Evolutionary conservation across 1,140 invertebrate genomes (phyloP).

Genomic region (Drosophila ironensis): DNA sequence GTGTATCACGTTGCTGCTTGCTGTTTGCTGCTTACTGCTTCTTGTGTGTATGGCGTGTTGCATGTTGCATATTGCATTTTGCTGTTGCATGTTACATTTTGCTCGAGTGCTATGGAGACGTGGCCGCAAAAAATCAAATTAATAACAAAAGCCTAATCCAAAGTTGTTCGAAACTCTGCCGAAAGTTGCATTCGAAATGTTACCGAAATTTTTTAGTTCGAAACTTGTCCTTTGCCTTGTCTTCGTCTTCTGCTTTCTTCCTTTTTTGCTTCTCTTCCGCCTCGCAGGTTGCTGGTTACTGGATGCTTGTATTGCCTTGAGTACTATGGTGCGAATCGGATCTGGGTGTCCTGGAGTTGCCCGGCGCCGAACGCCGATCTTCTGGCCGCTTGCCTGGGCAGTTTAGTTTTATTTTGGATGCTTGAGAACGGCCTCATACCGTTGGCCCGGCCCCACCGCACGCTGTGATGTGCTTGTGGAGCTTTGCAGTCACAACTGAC

Average conservation of each 20-base stretch:
- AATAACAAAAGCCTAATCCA: slow-evolving; percentile 75
- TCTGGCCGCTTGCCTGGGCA: slow-evolving; percentile 25
- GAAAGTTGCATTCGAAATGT: slow-evolving; percentile 75
- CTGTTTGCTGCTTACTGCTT: slow-evolving; percentile 47
- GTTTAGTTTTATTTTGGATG: slow-evolving; percentile 70
- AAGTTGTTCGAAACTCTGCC: slow-evolving; percentile 77
- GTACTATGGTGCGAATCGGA: slow-evolving; percentile 77
- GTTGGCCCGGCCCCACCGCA: slow-evolving; percentile 22
- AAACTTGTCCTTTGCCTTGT: slow-evolving; percentile 71
- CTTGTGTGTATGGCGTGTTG: slow-evolving; percentile 20
- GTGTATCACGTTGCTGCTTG: slow-evolving; percentile 75
- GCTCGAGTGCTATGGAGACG: slow-evolving; percentile 63
- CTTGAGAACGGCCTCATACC: slow-evolving; percentile 55
- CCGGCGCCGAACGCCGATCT: slow-evolving; percentile 17
- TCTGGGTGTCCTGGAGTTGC: slow-evolving; percentile 62
- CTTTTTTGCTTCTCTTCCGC: slow-evolving; percentile 52
- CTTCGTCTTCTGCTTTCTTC: slow-evolving; percentile 64
- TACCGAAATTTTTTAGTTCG: slow-evolving; percentile 71
- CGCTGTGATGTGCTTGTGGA: neutral
- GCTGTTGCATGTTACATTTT: slow-evolving; percentile 55
- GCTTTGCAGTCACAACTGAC: neutral
- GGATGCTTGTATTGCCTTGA: slow-evolving; percentile 80
- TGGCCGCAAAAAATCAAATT: slow-evolving; percentile 73
- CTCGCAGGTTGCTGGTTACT: no score
- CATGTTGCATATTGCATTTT: slow-evolving; percentile 31